Evolutionary conservation across 2,797 vertebrate species (phyloP).

Genomic region (Aeoliscus strigatus): DNA sequence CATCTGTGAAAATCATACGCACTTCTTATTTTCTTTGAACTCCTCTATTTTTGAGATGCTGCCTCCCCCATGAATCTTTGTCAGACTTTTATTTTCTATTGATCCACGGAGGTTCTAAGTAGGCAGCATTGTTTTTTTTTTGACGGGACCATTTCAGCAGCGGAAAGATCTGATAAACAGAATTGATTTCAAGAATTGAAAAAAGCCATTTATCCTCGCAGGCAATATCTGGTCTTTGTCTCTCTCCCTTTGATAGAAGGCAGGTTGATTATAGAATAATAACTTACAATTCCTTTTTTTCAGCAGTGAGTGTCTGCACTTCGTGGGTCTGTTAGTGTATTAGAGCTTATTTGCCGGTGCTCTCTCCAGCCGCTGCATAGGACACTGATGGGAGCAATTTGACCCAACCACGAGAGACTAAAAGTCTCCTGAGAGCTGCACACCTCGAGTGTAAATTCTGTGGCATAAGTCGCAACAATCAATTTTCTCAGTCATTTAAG

Average conservation of each 20-base stretch:
- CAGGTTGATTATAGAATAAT: not conserved
- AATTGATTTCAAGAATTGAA: conserved; percentile 53
- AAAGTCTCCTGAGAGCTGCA: conserved; percentile 12
- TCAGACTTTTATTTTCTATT: conserved; percentile 56
- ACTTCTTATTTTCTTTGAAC: conserved; percentile 3
- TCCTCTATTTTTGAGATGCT: conserved; percentile 47
- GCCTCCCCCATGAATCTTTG: conserved; percentile 46
- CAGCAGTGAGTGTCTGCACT: not conserved
- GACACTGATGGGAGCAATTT: conserved; percentile 25
- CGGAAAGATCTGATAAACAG: conserved; percentile 30
- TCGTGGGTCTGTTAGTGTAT: conserved; percentile 8
- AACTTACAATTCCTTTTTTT: not conserved
- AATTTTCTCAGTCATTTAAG: conserved; percentile 13
- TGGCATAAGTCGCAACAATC: not conserved
- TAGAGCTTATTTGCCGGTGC: conserved; percentile 14
- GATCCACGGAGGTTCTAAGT: conserved; percentile 52
- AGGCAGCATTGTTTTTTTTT: conserved; percentile 32
- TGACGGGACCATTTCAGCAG: conserved; percentile 28
- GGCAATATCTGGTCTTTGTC: not conserved
- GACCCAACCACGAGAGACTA: conserved; percentile 14
- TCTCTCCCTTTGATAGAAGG: conserved; percentile 7
- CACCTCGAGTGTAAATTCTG: conserved; percentile 10
- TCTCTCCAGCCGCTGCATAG: conserved; percentile 14
- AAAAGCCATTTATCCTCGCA: conserved; percentile 39
- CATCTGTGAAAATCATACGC: conserved; percentile 14